Evolutionary conservation across 1,140 invertebrate genomes (phyloP).

Genomic region (Neodiprion fabricii): DNA sequence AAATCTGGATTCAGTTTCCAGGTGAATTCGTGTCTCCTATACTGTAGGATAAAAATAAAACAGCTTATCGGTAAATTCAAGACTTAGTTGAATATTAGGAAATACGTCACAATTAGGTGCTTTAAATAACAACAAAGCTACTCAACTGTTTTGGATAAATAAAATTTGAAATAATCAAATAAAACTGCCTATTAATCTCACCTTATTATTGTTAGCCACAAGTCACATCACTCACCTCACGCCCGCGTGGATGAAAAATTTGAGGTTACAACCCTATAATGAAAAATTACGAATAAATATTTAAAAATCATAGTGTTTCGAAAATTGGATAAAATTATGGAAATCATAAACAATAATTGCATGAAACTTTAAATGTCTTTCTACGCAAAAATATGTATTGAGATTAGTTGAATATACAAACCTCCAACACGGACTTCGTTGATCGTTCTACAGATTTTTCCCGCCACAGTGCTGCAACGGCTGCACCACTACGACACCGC

Average conservation of each 20-base stretch:
- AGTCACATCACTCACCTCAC: neutral
- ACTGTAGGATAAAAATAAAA: neutral
- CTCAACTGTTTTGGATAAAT: neutral
- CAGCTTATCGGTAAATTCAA: neutral
- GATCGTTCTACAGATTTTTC: neutral
- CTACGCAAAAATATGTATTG: neutral
- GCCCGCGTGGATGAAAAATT: neutral
- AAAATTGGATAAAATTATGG: neutral
- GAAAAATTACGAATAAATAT: neutral
- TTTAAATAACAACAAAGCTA: neutral
- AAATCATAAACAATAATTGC: neutral
- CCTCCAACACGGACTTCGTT: neutral
- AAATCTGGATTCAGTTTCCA: neutral
- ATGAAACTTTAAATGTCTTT: neutral
- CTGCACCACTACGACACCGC: neutral
- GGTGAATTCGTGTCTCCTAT: neutral
- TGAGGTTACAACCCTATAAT: slow-evolving; percentile 3
- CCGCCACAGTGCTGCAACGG: neutral
- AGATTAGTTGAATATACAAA: neutral
- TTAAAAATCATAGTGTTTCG: neutral
- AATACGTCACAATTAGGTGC: neutral
- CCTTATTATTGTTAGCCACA: neutral
- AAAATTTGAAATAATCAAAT: neutral
- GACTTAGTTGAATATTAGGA: neutral
- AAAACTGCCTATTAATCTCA: neutral